Evolutionary conservation across 2,797 vertebrate species (phyloP), one percentile per base, ranked within the genome.

Genomic region (Lepus oiostolus): DNA sequence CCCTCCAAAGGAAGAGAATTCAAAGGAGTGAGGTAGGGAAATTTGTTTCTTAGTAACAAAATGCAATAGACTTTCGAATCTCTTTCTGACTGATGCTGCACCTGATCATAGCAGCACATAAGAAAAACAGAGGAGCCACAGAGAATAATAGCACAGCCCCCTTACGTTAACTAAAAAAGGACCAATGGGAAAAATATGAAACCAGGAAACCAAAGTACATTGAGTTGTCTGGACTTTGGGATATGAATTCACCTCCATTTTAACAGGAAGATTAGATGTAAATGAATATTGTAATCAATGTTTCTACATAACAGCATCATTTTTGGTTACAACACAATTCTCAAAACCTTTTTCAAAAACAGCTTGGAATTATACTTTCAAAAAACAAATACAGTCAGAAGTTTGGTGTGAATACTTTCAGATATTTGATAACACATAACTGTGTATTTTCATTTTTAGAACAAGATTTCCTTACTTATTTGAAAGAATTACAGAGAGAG

Each of bases 11-110:
- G 54, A 94, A 80, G 16, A 67, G 10, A 83, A 82, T 77, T 94
- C 52, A 85, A 89, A 72, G 26, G 1, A 85, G 7, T 3, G 4
- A 79, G 26, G 19, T 47, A 72, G 47, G 60, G 30, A 96, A 91
- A 86, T 82, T 90, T 7, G 85, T 68, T 94, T 76, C 35, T 71
- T 75, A 87, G n/a, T 68, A 28, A 72, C 7, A 32, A 77, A 95
- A 77, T 58, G 50, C 4, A 76, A 30, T 10, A 90, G 67, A 42
- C 12, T 62, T 72, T 76, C 30, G 87, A n/a, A 58, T 77, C 30
- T 63, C 38, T 35, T 58, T 92, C 32, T 50, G n/a, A 11, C 63
- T 47, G 30, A 47, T 62, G 38, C 7, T 10, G 52, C 28, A 63
- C 24, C 42, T 50, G 1, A 22, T 70, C 42, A 90, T 90, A 63